Evolutionary conservation across 1,140 invertebrate genomes (phyloP), one percentile per base, ranked within the genome.

Genomic region (Temnothorax nylanderi): DNA sequence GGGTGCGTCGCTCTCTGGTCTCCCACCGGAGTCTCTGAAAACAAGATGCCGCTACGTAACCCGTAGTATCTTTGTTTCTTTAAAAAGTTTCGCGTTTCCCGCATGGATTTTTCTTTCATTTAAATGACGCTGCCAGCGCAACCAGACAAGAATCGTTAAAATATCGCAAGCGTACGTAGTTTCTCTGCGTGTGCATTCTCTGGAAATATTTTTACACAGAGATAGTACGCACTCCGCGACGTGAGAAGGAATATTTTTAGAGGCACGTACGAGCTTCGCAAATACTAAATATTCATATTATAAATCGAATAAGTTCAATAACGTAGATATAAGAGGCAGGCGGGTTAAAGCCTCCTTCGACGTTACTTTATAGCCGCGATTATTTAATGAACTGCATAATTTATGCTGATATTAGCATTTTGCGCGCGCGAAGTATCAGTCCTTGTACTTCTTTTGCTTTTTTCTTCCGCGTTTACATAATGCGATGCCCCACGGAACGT

Each of bases 91-190:
- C 64, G 78, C 65, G 21, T 72, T 82, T 75, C 69, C 54, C 41
- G 69, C 58, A 75, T 84, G 56, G 80, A 84, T 84, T 84, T 74
- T 74, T 75, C 80, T 84, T 84, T 49, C 54, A 54, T 44, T 49
- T 54, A 75, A 84, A 84, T 54, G 80, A 60, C 56, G 65, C 54
- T 49, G 69, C 71, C 37, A 44, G 34, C 34, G 54, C 26, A 41
- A 64, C 47, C 65, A 72, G 49, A 65, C 65, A 62, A 32, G 54
- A 84, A 84, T 84, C 69, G 69, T 84, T 84, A 84, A 84, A 84
- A 84, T 84, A 84, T 84, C 69, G 54, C 69, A 69, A 37, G 69
- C 80, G 54, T 41, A 69, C n/a, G 62, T 74, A 82, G 37, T 60
- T 74, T 21, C 41, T 11, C 41, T 11, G 65, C 54, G 69, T 60